These are phyloP conservation scores for Zapus hudsonius DNA, from an alignment of 2,113 vertebrate species.

Conservation along the genomic window DNA sequence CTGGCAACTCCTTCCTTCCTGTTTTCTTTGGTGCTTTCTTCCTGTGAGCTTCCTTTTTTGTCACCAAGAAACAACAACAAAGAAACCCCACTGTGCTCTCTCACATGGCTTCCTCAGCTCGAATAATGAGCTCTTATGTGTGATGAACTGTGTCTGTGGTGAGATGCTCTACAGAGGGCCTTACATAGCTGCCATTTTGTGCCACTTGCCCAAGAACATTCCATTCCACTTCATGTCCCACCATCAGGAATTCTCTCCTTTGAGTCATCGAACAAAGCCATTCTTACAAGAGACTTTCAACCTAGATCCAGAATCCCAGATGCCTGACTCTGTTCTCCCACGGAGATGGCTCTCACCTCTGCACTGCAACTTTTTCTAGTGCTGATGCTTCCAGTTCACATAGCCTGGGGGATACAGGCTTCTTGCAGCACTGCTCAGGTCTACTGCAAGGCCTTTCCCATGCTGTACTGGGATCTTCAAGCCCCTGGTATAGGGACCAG, in stretches of 20 bases:
- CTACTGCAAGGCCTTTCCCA: not conserved
- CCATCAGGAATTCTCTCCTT: not conserved
- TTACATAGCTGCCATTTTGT: not conserved
- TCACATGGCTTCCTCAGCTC: not conserved
- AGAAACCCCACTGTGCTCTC: not conserved
- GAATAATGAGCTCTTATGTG: not conserved
- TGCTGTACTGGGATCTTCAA: not conserved
- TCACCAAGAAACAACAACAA: not conserved
- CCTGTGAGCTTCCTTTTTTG: not conserved
- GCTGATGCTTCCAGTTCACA: not conserved
- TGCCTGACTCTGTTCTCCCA: not conserved
- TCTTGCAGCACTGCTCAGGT: not conserved
- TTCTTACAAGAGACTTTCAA: not conserved
- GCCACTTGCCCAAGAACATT: not conserved
- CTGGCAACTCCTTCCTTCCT: not conserved
- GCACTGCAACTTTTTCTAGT: not conserved
- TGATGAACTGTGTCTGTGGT: not conserved
- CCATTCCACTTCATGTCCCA: not conserved
- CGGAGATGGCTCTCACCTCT: not conserved
- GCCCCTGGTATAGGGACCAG: not conserved
- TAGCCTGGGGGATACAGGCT: not conserved
- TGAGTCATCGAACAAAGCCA: not conserved
- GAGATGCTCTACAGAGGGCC: not conserved
- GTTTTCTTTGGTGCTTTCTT: not conserved
- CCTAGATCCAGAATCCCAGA: not conserved